Conservation (phyloP, 2,113 vertebrate genomes). For the Tangachromis dhanisi region DNA sequence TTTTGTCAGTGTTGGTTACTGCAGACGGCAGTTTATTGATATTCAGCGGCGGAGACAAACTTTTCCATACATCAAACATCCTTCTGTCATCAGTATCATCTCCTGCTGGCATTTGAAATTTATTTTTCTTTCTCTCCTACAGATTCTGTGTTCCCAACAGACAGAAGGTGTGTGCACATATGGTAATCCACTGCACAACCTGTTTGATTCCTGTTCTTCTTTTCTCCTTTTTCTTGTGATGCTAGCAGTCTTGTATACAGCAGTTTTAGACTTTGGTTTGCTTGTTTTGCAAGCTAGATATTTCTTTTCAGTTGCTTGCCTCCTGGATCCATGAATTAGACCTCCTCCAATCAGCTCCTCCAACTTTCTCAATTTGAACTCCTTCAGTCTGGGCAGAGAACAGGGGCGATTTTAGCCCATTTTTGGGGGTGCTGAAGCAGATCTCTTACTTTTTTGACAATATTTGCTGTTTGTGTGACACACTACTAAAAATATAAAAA, state of each 20-base stretch:
- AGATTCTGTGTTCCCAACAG: background rate
- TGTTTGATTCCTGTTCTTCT: background rate
- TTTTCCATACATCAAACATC: constrained; percentile 52
- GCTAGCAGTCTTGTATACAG: background rate
- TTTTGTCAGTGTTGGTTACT: constrained; percentile 44
- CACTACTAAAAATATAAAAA: background rate
- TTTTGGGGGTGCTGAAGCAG: accelerated
- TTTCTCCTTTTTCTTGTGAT: background rate
- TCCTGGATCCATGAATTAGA: background rate
- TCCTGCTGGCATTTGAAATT: constrained; percentile 23
- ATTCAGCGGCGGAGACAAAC: constrained; percentile 38
- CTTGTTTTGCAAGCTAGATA: background rate
- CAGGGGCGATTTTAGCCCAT: accelerated
- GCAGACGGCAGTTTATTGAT: constrained; percentile 50
- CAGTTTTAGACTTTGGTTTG: background rate
- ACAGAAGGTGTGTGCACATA: background rate
- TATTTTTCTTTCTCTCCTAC: constrained; percentile 21
- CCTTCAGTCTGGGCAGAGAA: background rate
- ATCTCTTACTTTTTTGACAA: background rate
- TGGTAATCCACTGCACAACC: background rate
- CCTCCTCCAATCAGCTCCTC: background rate
- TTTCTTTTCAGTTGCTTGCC: background rate
- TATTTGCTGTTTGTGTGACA: background rate
- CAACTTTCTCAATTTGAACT: background rate
- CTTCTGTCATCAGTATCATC: constrained; percentile 26